Evolutionary conservation across 2,888 invertebrate species (phyloP).

Genomic region (Hermaeophaga mercurialis): DNA sequence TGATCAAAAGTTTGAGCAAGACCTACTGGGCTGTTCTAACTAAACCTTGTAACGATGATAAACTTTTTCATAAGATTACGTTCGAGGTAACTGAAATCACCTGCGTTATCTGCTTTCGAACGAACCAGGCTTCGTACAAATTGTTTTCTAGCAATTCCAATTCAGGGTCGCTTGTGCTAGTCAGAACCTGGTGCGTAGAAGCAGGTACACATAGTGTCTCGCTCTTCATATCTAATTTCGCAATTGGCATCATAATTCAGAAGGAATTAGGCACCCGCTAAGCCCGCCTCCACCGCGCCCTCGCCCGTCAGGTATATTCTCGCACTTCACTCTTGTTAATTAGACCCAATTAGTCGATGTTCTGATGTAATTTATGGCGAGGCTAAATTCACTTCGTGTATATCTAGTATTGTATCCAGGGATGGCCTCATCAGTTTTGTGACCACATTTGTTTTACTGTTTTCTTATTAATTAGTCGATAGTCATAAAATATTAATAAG

Average conservation of each 20-base stretch:
- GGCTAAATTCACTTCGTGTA: conserved; percentile 41
- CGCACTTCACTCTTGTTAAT: conserved; percentile 44
- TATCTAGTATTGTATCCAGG: conserved; percentile 32
- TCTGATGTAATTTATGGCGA: conserved; percentile 54
- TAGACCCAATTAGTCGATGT: conserved; percentile 44
- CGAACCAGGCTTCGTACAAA: too few species aligned
- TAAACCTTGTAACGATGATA: too few species aligned
- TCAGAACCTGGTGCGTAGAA: conserved; percentile 1
- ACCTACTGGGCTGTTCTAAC: too few species aligned
- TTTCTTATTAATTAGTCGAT: too few species aligned
- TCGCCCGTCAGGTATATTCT: conserved; percentile 35
- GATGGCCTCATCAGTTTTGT: conserved; percentile 14
- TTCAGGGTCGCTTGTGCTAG: too few species aligned
- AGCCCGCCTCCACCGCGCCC: conserved; percentile 1
- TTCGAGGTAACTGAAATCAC: too few species aligned
- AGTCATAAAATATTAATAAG: too few species aligned
- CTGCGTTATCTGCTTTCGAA: too few species aligned
- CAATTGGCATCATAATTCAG: conserved; percentile 57
- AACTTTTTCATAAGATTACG: too few species aligned
- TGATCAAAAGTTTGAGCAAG: too few species aligned
- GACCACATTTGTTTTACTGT: too few species aligned
- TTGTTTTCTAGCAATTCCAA: too few species aligned
- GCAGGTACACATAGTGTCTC: conserved; percentile 22
- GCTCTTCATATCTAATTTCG: conserved; percentile 54
- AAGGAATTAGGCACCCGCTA: conserved; percentile 34